Base-by-base conservation (phyloP, 2,888 invertebrate genomes). In the Oeneis ivallda region DNA sequence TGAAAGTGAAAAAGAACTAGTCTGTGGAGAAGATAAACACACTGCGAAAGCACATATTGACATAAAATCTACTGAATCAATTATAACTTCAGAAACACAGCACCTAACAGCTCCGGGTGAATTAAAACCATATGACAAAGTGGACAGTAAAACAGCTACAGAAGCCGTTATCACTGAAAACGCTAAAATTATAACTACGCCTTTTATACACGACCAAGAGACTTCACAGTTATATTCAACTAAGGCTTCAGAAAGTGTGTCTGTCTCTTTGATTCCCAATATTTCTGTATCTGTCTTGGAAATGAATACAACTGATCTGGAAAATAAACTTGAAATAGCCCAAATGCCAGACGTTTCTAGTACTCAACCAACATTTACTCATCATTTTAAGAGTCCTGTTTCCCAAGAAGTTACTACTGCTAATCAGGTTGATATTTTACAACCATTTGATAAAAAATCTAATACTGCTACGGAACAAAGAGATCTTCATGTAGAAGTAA, bases 161-260 rank as follows among this genome's bases (percentile, higher is more conserved):
- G 77, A 93, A 65, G 85, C 88, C 37, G 75, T 95, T 26, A 91
- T 94, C 76, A 93, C 94, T 7, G 87, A 93, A 26, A 94, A 93
- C 80, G 95, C 95, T 1, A 94, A 94, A 78, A 92, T 94, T 75
- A 81, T 96, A 41, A 92, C 93, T 10, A 89, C 93, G 73, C 93
- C 94, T 3, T 75, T 93, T 19, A 79, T 93, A 15, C 94, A 95
- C 70, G 96, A 97, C 74, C 93, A 93, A 73, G 96, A 96, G 85
- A 83, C 70, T n/a, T 61, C 70, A 2, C 77, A 79, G 69, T 76
- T 82, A 37, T 89, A 82, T 76, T 58, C 59, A 15, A 73, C 73
- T 15, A 81, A 76, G 69, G 80, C 79, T 70, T 69, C 83, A 0
- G 85, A 88, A 76, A 77, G 72, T 66, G 90, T 93, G n/a, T 79